phyloP scores from a whole-genome alignment of 2,113 vertebrate genomes.

The Chascanopsetta lugubris region DNA sequence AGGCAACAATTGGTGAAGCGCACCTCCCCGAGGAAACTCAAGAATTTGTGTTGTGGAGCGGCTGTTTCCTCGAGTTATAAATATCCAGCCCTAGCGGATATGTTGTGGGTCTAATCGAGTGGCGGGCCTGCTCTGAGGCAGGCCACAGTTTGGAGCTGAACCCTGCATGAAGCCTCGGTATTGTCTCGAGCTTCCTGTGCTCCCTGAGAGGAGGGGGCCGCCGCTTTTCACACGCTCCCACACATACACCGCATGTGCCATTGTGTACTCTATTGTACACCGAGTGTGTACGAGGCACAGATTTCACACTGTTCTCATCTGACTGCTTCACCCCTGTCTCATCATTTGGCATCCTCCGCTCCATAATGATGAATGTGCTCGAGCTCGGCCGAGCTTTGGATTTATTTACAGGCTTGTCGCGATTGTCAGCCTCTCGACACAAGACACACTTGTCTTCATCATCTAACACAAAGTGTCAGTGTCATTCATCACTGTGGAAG shows the following conservation, averaged over 20 bases:
- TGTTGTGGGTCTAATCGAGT: conserved; percentile 62
- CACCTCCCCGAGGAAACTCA: conserved; percentile 69
- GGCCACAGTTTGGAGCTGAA: conserved; percentile 70
- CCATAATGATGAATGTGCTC: conserved; percentile 44
- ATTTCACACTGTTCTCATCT: conserved; percentile 45
- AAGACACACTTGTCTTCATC: conserved; percentile 45
- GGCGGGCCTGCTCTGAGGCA: conserved; percentile 54
- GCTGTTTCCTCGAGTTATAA: conserved; percentile 77
- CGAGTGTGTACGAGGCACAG: conserved; percentile 11
- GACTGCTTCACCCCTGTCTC: conserved; percentile 22
- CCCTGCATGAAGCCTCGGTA: conserved; percentile 81
- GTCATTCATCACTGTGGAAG: conserved; percentile 55
- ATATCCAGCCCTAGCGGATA: conserved; percentile 74
- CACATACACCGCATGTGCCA: conserved; percentile 51
- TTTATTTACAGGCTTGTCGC: conserved; percentile 36
- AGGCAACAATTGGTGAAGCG: conserved; percentile 43
- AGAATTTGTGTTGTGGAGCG: conserved; percentile 64
- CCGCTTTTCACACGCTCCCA: conserved; percentile 80
- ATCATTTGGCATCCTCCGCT: conserved; percentile 32
- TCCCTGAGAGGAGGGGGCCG: conserved; percentile 79
- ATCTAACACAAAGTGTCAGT: conserved; percentile 46
- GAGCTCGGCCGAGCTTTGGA: conserved; percentile 43
- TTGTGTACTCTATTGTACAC: conserved; percentile 20
- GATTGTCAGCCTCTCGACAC: conserved; percentile 30
- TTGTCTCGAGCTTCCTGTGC: conserved; percentile 84